Evolutionary conservation across 2,797 vertebrate species (phyloP).

Genomic region (Chaetodon trifasciatus): DNA sequence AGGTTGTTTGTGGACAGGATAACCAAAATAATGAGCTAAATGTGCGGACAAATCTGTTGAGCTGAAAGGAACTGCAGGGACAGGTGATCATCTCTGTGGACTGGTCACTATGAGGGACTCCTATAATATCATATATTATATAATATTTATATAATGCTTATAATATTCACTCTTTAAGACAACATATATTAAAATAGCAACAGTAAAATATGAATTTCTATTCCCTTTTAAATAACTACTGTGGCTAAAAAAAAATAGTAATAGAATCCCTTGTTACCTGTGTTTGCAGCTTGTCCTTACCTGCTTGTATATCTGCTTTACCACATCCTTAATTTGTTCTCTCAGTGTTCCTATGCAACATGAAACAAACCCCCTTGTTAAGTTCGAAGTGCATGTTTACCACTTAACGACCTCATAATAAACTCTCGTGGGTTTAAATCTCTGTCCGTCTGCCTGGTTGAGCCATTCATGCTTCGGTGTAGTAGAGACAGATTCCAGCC

Average conservation of each 20-base stretch:
- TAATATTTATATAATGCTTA: no score
- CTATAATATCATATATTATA: no score
- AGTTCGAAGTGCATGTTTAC: slow-evolving; percentile 35
- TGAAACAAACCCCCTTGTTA: slow-evolving; percentile 9
- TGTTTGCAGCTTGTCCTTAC: slow-evolving; percentile 4
- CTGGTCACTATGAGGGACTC: no score
- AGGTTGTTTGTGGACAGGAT: background rate
- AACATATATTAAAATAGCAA: background rate
- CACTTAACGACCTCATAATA: slow-evolving; percentile 15
- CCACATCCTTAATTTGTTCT: slow-evolving; percentile 25
- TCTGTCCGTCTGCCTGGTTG: background rate
- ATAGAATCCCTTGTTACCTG: background rate
- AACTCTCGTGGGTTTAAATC: slow-evolving; percentile 19
- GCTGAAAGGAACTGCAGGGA: background rate
- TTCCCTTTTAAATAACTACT: background rate
- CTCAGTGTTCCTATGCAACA: background rate
- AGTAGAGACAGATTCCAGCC: slow-evolving; percentile 11
- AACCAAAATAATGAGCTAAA: background rate
- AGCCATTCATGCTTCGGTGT: background rate
- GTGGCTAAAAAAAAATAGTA: background rate
- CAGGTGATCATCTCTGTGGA: background rate
- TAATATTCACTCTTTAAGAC: background rate
- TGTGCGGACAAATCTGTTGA: background rate
- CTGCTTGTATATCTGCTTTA: background rate
- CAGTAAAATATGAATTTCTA: background rate